Percentiles rank a stretch among this genome's conserved stretches.
Evolutionary conservation across 2,888 invertebrate genomes (phyloP).

Genomic region (Watsonalla cultraria): DNA sequence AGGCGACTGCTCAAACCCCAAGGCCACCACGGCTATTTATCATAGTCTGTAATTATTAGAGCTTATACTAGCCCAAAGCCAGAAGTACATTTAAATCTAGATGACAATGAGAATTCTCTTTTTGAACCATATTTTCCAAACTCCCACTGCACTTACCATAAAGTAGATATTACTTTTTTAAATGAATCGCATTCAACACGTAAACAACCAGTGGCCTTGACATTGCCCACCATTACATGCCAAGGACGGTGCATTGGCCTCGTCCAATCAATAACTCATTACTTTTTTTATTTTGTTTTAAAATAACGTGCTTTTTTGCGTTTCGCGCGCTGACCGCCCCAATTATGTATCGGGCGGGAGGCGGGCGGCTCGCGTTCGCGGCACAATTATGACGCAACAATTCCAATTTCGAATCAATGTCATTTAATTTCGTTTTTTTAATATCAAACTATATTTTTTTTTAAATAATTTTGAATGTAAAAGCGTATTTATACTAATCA

Average conservation of each 20-base stretch:
- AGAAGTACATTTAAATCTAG: too few relatives aligned
- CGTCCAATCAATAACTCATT: slow-evolving; percentile 59
- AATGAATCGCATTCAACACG: slow-evolving; percentile 10
- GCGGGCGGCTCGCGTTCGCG: slow-evolving; percentile 13
- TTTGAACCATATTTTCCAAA: too few relatives aligned
- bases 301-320: slow-evolving; percentile 52
- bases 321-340: slow-evolving; percentile 29
- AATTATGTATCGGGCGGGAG: slow-evolving; percentile 42
- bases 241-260: slow-evolving; percentile 42
- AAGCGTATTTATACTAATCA: too few relatives aligned
- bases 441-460: too few relatives aligned
- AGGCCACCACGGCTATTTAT: too few relatives aligned
- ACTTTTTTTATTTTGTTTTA: slow-evolving; percentile 62
- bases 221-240: slow-evolving; percentile 25
- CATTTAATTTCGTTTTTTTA: slow-evolving; percentile 19
- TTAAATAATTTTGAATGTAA: too few relatives aligned
- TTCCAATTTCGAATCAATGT: slow-evolving; percentile 5
- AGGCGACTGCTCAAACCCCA: too few relatives aligned
- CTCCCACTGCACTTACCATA: too few relatives aligned
- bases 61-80: too few relatives aligned
- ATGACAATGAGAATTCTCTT: too few relatives aligned
- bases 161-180: too few relatives aligned
- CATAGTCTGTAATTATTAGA: too few relatives aligned
- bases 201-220: slow-evolving; percentile 54
- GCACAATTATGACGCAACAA: slow-evolving; percentile 39